Conservation (phyloP, 1,140 invertebrate species). For the Lerema accius region DNA sequence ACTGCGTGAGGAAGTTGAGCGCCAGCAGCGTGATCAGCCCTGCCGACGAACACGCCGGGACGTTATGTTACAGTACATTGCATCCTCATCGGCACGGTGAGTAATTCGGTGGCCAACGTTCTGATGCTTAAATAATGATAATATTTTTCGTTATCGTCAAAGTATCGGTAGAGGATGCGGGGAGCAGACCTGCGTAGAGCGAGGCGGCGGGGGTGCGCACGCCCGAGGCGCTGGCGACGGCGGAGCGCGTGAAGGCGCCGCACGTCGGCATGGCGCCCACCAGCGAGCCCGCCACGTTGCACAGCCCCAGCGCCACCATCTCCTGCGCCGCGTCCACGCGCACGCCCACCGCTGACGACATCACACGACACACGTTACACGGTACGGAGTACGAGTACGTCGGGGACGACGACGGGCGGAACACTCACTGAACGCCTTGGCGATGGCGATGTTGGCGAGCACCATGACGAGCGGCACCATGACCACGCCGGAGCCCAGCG, state of each 20-base stretch:
- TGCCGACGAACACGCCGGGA: conserved; percentile 43
- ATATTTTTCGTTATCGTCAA: too few relatives aligned
- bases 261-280: conserved; percentile 90
- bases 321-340: conserved; percentile 88
- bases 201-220: conserved; percentile 90
- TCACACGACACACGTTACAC: too few relatives aligned
- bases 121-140: too few relatives aligned
- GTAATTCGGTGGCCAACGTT: too few relatives aligned
- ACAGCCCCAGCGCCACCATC: conserved; percentile 88
- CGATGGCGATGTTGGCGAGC: conserved; percentile 93
- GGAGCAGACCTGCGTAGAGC: conserved; percentile 85
- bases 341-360: conserved; percentile 83
- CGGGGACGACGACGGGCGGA: too few relatives aligned
- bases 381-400: too few relatives aligned
- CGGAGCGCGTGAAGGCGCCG: conserved; percentile 90
- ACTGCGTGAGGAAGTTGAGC: conserved; percentile 90
- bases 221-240: conserved; percentile 90
- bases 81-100: too few relatives aligned
- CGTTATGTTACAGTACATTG: too few relatives aligned
- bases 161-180: too few relatives aligned
- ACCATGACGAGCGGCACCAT: conserved; percentile 91
- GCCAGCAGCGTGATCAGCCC: conserved; percentile 85
- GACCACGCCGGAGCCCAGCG: conserved; percentile 88
- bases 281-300: conserved; percentile 89
- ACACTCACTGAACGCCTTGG: conserved; percentile 92